Percentiles rank a stretch among this genome's conserved stretches.
Conservation (phyloP, 2,797 vertebrate genomes). For the Jordanella pulchra region DNA sequence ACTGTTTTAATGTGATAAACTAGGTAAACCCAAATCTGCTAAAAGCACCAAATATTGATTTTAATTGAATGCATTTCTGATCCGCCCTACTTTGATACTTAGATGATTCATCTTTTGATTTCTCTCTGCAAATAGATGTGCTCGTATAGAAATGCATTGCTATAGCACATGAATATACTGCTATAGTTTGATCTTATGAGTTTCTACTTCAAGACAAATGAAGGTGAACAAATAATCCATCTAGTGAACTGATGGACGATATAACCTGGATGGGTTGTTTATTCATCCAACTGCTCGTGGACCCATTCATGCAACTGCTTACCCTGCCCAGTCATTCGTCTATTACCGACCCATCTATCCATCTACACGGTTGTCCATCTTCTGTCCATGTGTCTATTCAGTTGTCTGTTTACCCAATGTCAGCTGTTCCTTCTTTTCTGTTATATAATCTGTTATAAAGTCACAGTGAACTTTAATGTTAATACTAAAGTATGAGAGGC, state of each 20-base stretch:
- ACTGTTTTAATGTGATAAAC: background rate
- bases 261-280: too few relatives aligned
- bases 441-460: background rate
- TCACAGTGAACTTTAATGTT: background rate
- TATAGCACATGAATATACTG: background rate
- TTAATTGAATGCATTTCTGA: background rate
- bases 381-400: background rate
- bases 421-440: background rate
- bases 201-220: background rate
- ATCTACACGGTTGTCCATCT: background rate
- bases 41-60: background rate
- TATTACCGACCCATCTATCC: background rate
- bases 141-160: background rate
- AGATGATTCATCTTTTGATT: background rate
- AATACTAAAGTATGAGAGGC: background rate
- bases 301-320: too few relatives aligned
- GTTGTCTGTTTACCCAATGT: background rate
- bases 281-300: too few relatives aligned
- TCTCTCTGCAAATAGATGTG: background rate
- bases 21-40: background rate
- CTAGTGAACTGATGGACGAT: too few relatives aligned
- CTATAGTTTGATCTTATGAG: background rate
- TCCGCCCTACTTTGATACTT: background rate
- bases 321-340: too few relatives aligned
- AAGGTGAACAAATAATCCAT: too few relatives aligned